Evolutionary conservation across 2,888 invertebrate species (phyloP).

Genomic region (Geotrupes spiniger): DNA sequence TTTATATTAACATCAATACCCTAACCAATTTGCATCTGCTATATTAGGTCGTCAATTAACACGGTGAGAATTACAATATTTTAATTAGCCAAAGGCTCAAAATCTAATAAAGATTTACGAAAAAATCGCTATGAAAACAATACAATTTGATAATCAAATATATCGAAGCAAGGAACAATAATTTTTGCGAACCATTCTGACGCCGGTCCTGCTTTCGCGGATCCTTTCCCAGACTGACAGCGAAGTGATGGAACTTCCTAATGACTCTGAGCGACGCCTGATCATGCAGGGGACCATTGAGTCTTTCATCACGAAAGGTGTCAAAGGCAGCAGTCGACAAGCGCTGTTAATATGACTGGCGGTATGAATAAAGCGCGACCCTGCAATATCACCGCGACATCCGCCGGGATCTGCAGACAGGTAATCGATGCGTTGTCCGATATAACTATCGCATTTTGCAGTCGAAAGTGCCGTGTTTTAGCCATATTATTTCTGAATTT

Average conservation of each 20-base stretch:
- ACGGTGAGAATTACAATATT: no score
- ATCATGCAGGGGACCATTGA: constrained; percentile 24
- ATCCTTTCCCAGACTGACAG: constrained; percentile 12
- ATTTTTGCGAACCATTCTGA: no score
- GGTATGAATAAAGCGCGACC: constrained; percentile 27
- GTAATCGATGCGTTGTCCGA: constrained; percentile 26
- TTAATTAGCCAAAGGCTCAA: no score
- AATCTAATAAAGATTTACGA: no score
- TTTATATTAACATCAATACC: no score
- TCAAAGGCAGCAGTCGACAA: constrained; percentile 31
- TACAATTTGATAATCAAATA: no score
- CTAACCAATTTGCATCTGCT: no score
- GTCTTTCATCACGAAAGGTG: constrained; percentile 33
- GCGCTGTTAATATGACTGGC: constrained; percentile 29
- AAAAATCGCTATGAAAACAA: no score
- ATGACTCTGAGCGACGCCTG: constrained; percentile 19
- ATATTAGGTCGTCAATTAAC: no score
- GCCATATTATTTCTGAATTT: background rate
- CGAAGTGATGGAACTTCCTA: constrained; percentile 25
- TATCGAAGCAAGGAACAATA: no score
- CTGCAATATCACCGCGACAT: constrained; percentile 18
- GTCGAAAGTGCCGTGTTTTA: background rate
- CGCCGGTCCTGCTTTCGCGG: constrained; percentile 5
- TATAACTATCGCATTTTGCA: constrained; percentile 12
- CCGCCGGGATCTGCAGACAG: constrained; percentile 18